Evolutionary conservation across 2,888 invertebrate species (phyloP), one percentile per base, ranked within the genome.

Genomic region (Drosophila pseudotalamancana): DNA sequence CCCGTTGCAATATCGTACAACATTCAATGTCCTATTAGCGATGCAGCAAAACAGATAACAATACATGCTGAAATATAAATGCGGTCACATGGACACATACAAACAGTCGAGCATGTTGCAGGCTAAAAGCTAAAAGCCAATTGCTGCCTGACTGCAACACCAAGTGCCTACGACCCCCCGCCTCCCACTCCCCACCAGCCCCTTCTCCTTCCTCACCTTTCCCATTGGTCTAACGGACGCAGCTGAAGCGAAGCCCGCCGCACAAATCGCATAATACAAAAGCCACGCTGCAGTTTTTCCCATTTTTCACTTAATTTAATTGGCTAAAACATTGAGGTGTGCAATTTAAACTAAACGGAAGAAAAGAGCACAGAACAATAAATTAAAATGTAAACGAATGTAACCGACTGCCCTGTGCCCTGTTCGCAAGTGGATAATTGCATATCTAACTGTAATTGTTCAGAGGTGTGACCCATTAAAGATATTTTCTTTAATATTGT

Each of bases 11-110:
- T 49, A 49, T 48, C 23, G n/a, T 50, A 34, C 45, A 54, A 69
- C 64, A 48, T 61, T 23, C 46, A 51, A 51, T 60, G 67, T 71
- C 61, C 59, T 60, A 60, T 60, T 59, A 54, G 67, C 80, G 80
- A 76, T 83, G 78, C 73, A 61, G 43, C 49, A 37, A 37, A 62
- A 42, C 53, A 77, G 82, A 85, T 82, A 82, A 77, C 60, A 71
- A 74, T 60, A 63, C 46, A 49, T 54, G 63, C 60, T 69, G 56
- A 46, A 39, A 59, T 54, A 53, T 57, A 55, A 70, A 65, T 40
- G 53, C 61, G 70, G 53, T 34, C 59, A 60, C 27, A 51, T 9
- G 16, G 34, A 6, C 23, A 16, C 23, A 23, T 3, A 16, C 21
- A 27, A n/a, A 19, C 14, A 21, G 25, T 3, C 4, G 27, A 12